Evolutionary conservation across 1,140 invertebrate species (phyloP).

Genomic region (Heliconius hermathena): DNA sequence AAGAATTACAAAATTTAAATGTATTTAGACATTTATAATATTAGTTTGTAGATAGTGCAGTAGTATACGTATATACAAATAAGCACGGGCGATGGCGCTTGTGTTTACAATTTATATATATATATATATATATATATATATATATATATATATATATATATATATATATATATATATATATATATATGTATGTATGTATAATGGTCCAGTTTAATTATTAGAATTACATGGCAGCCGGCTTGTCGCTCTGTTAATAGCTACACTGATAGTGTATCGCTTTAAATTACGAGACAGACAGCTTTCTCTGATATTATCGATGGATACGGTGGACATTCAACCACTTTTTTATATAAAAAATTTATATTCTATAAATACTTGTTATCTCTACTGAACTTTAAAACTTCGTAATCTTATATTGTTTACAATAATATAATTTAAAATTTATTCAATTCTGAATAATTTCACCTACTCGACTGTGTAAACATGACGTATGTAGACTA

Average conservation of each 20-base stretch:
- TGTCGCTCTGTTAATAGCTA: constrained; percentile 35
- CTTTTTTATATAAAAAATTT: not conserved
- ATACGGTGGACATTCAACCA: not conserved
- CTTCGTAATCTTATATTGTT: not conserved
- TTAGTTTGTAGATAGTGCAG: not conserved
- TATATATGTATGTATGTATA: not conserved
- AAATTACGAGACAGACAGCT: constrained; percentile 32
- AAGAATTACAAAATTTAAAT: too few relatives aligned
- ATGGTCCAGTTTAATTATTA: constrained; percentile 1
- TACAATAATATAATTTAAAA: not conserved
- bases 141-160: not conserved
- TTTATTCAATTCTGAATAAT: not conserved
- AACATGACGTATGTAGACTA: not conserved
- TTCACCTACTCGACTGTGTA: not conserved
- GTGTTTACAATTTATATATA: not conserved
- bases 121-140: not conserved
- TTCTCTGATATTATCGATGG: constrained; percentile 31
- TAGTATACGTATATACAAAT: too few relatives aligned
- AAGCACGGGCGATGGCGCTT: not conserved
- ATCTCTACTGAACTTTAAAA: not conserved
- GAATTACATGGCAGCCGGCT: constrained; percentile 25
- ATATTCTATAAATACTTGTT: not conserved
- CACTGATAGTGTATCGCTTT: constrained; percentile 31
- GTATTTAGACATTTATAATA: not conserved
- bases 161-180: not conserved